A percentile compares a stretch with the other conserved stretches of the same genome.
phyloP scores from a whole-genome alignment of 2,113 vertebrate species.

The Clinocottus analis region DNA sequence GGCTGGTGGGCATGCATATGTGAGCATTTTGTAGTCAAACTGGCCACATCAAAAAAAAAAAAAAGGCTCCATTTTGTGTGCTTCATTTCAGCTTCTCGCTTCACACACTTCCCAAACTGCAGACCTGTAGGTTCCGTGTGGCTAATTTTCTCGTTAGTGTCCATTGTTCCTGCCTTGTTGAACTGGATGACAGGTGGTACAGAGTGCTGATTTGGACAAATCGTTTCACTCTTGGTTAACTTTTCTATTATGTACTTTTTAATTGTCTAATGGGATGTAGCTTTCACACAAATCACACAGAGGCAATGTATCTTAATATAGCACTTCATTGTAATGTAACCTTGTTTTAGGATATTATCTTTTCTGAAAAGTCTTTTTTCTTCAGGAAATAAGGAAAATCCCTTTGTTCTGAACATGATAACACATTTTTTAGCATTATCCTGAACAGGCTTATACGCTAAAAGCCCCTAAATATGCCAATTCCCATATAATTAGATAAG shows the following conservation, averaged over 20 bases:
- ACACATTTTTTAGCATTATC: neutral
- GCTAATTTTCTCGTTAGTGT: slow-evolving; percentile 40
- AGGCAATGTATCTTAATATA: neutral
- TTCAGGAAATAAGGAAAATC: neutral
- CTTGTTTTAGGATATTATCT: neutral
- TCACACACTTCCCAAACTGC: slow-evolving; percentile 27
- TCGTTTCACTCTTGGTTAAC: slow-evolving; percentile 17
- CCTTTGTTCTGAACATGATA: neutral
- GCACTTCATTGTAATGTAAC: neutral
- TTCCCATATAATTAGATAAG: neutral
- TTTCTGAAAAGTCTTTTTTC: neutral
- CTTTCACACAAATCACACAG: neutral
- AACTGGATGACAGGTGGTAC: slow-evolving; percentile 34
- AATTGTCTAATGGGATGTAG: neutral
- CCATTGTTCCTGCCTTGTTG: slow-evolving; percentile 3
- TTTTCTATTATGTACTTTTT: slow-evolving; percentile 5
- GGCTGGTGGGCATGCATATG: slow-evolving; percentile 21
- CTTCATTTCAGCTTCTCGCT: slow-evolving; percentile 36
- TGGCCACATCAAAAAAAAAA: slow-evolving; percentile 31
- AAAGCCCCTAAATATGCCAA: neutral
- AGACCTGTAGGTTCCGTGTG: slow-evolving; percentile 6
- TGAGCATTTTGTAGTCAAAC: slow-evolving; percentile 29
- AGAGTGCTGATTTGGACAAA: slow-evolving; percentile 13
- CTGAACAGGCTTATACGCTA: neutral
- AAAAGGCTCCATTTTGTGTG: slow-evolving; percentile 32